Percentiles rank a stretch among this genome's conserved stretches.
These are phyloP conservation scores for Hipparchia semele DNA, from an alignment of 2,888 invertebrate species.

Conservation along the genomic window DNA sequence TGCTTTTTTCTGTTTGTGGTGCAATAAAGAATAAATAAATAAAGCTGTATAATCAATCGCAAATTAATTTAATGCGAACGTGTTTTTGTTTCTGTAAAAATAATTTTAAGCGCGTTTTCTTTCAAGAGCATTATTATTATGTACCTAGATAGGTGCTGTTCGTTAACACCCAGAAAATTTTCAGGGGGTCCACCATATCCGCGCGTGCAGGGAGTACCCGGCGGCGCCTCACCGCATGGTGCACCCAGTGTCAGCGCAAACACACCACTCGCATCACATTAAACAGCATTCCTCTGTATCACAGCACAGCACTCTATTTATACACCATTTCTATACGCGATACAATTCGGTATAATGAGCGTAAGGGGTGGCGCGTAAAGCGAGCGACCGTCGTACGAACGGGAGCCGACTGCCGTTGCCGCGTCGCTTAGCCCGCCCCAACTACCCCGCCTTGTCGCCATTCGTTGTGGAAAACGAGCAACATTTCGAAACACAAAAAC, in stretches of 20 bases:
- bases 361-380: conserved; percentile 52
- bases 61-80: neutral
- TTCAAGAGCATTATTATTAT: neutral
- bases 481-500: conserved; percentile 60
- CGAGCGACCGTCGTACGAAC: conserved; percentile 67
- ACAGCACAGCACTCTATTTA: conserved; percentile 42
- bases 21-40: no score
- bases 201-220: conserved; percentile 60
- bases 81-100: neutral
- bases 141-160: conserved; percentile 92
- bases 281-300: conserved; percentile 31
- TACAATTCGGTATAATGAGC: neutral
- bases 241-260: conserved; percentile 51
- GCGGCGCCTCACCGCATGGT: conserved; percentile 76
- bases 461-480: conserved; percentile 58
- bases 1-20: no score
- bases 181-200: conserved; percentile 92
- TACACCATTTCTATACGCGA: conserved; percentile 29
- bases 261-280: conserved; percentile 42
- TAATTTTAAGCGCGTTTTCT: neutral
- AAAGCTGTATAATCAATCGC: neutral
- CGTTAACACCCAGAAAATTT: conserved; percentile 92
- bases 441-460: conserved; percentile 71
- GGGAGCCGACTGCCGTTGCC: conserved; percentile 72
- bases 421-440: conserved; percentile 63